Evolutionary conservation across 2,113 vertebrate species (phyloP), one percentile per base, ranked within the genome.

Genomic region (Steatornis caripensis): DNA sequence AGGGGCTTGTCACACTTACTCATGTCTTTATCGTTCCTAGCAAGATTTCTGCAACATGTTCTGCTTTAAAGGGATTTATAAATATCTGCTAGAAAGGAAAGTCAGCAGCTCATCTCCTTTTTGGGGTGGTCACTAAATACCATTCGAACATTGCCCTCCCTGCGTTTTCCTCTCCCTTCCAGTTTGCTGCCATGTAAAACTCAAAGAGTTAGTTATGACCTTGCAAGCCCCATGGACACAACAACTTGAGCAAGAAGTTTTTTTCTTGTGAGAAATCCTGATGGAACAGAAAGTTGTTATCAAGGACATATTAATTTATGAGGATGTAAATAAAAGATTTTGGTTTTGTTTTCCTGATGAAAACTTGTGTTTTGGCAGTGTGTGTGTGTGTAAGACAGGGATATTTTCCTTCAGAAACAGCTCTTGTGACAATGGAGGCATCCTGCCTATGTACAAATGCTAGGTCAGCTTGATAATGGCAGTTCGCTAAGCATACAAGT

Each of bases 1-100:
- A 81, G 69, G 39, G 65, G 7, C 76, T 93, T 96, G 94, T 97
- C 94, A 90, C 64, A 89, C 69, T 95, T 92, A 87, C 29, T 97
- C 76, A 92, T 45, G 85, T 94, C 84, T 94, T 90, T 93, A 65
- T 68, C 1, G 0, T 87, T 91, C 16, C 45, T 53, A 92, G 89
- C 45, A 89, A 93, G 86, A 91, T 87, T 93, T 93, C 61, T 90
- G n/a, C 72, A 95, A 41, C 60, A 34, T 69, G 24, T 87, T 93
- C 80, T 94, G 27, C 48, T 90, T 88, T 83, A 77, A 95, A 79
- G 32, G 57, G 74, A 72, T 92, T 89, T 89, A 78, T 84, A 90
- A 91, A 87, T 91, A 39, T 72, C 81, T 89, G 24, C 72, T 91
- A 69, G 69, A 84, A 95, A 71, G 43, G 53, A 62, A 81, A 57